Conservation (phyloP, 1,140 invertebrate genomes). For the Bombus waltoni region DNA sequence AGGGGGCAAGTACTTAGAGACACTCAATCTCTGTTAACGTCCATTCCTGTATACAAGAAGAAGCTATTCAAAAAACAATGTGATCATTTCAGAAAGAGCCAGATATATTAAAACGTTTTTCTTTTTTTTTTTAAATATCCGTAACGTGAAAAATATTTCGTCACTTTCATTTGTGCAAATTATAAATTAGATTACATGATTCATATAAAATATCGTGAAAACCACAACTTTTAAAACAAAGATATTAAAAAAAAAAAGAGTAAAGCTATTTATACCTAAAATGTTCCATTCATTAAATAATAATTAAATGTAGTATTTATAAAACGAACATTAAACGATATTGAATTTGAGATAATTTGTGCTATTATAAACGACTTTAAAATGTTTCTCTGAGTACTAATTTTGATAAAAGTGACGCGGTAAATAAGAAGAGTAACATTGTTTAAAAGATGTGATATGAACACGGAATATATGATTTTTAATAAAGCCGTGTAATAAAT, state of each 20-base stretch:
- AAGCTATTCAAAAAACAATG: not conserved
- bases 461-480: not conserved
- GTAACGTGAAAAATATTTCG: not conserved
- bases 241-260: not conserved
- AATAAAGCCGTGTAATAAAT: conserved; percentile 5
- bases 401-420: not conserved
- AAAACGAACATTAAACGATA: not conserved
- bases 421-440: not conserved
- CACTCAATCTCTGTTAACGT: conserved; percentile 59
- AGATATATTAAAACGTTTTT: conserved; percentile 18
- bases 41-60: conserved; percentile 23
- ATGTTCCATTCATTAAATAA: conserved; percentile 30
- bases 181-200: conserved; percentile 11
- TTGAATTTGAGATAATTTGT: not conserved
- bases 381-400: not conserved
- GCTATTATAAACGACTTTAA: not conserved
- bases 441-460: conserved; percentile 1
- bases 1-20: conserved; percentile 53
- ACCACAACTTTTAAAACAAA: conserved; percentile 20
- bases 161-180: not conserved
- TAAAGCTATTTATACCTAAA: conserved; percentile 11
- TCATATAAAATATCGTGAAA: conserved; percentile 24
- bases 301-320: not conserved
- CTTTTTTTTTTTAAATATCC: not conserved
- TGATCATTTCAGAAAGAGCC: not conserved